These are phyloP conservation scores for Chloromyia formosa DNA, from an alignment of 2,888 invertebrate genomes.

Conservation along the genomic window DNA sequence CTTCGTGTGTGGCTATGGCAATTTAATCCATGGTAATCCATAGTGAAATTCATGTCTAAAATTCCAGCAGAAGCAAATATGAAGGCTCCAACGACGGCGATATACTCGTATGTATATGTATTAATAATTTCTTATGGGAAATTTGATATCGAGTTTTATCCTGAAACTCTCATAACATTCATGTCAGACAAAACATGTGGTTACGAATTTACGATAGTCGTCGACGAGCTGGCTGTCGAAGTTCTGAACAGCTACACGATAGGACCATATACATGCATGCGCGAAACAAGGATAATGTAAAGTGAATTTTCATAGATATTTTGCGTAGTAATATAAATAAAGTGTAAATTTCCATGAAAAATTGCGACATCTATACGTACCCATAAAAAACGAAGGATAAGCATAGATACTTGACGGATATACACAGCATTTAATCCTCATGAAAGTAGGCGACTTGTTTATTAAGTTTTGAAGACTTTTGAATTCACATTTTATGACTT, in stretches of 20 bases:
- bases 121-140: neutral
- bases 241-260: neutral
- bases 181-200: constrained; percentile 4
- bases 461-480: neutral
- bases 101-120: neutral
- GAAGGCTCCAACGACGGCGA: neutral
- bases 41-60: neutral
- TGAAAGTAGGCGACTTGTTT: no score
- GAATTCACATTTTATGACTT: neutral
- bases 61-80: neutral
- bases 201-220: constrained; percentile 23
- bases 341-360: neutral
- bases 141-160: constrained; percentile 22
- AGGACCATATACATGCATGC: neutral
- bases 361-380: neutral
- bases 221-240: constrained; percentile 24
- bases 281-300: neutral
- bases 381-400: no score
- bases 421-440: no score
- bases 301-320: constrained; percentile 18
- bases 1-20: neutral
- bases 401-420: no score
- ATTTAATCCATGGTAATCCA: neutral
- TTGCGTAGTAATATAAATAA: neutral
- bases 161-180: neutral